Base-by-base conservation (phyloP, 2,113 vertebrate species). In the Lepus americanus region DNA sequence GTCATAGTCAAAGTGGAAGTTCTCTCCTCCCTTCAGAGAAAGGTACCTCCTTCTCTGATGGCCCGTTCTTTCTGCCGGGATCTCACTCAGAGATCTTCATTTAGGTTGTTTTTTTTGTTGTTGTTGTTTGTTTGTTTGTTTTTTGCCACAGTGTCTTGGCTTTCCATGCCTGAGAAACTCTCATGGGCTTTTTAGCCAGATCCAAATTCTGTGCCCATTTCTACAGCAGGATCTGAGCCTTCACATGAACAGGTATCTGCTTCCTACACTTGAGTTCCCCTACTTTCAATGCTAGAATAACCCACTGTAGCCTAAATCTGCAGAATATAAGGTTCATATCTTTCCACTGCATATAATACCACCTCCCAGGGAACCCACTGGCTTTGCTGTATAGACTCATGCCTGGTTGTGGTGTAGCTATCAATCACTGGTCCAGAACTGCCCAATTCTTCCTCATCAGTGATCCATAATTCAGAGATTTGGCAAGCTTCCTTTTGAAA, bases 171-270 rank as follows among this genome's bases (percentile, higher is more conserved):
- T 44, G 44, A 44, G 44, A 44, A 44, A 44, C 44, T 44, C 44
- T 44, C 44, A 44, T 44, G 7, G 44, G 44, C 44, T 44, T 44
- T 44, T 44, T 44, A 44, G 44, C 44, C 44, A 44, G 44, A 44
- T 44, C 44, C 44, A 44, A 44, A 44, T 44, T 44, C 44, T 44
- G 44, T 7, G 44, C 44, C 44, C 44, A 44, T 44, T 44, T 44
- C 44, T 23, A 29, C 9, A 25, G n/a, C 7, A 17, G 29, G 11
- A 33, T 27, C 84, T 39, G 36, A 73, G 49, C 11, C 55, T 49
- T 1, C 19, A 63, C 0, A 0, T 2, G n/a, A 33, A 36, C 0
- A 13, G 22, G 8, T 7, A 13, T 5, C 51, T 25, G 3, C 84
- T 90, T 14, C 67, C 36, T 69, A 6, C 36, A 69, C 33, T 1